Base-by-base conservation (phyloP, 2,888 invertebrate species). In the Tiliacea citrago region DNA sequence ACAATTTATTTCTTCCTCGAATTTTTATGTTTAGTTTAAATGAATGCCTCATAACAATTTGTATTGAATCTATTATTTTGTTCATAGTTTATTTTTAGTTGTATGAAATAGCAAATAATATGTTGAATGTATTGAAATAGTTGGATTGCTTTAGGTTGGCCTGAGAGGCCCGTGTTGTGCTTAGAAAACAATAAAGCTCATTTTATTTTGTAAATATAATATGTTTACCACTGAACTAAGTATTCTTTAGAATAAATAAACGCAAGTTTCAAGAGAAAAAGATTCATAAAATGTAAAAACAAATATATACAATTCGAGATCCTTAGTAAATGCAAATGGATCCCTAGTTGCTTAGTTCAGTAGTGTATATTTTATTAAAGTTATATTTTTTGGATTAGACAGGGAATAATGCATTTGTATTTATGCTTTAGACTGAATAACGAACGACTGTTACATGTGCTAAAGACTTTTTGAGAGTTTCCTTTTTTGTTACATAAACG, bases 401-500 rank as follows among this genome's bases (percentile, higher is more conserved):
- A 92, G 93, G 93, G 91, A 92, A 82, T 82, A 82, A 81, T 92
- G 94, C 94, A 94, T 94, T 94, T 93, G 84, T 90, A 92, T 92
- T 88, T 88, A 90, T 90, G 89, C 88, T 92, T 90, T 89, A 90
- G 94, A 94, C 94, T 95, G 93, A 94, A 85, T 79, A 88, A 88
- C 85, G 81, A 90, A 87, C 88, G 93, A 94, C 94, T 94, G 94
- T 85, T 90, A 88, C 71, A 88, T 92, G 95, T 94, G 95, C 95
- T 95, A 94, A 95, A 93, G 66, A 78, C 75, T 93, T 93, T 94
- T 91, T 89, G 90, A 91, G 86, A 80, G 82, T 92, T 90, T 91
- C 89, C 88, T 80, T 86, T n/a, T 24, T 82, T 83, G 75, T 78
- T 79, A 87, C 45, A 70, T 77, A 63, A 76, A 73, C 68, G 60